These are phyloP conservation scores for Desmophyllum pertusum DNA, from an alignment of 92 coral and sea anemone species.

Conservation along the genomic window DNA sequence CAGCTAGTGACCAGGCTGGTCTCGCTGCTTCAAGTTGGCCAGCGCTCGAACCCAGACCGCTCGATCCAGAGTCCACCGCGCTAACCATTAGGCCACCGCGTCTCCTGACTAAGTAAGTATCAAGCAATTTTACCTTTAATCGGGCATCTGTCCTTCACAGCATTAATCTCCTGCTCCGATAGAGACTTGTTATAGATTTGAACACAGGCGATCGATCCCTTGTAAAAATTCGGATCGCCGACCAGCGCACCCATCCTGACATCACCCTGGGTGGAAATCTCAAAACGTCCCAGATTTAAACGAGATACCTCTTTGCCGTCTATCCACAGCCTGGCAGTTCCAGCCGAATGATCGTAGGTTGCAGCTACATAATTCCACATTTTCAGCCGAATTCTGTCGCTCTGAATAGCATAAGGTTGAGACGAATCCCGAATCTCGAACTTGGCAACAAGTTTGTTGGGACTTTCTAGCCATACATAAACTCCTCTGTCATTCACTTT, in stretches of 20 bases:
- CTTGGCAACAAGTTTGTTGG: constrained; percentile 29
- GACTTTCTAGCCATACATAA: constrained; percentile 28
- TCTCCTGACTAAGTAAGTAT: too few species aligned
- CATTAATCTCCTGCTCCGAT: constrained; percentile 27
- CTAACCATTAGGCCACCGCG: too few species aligned
- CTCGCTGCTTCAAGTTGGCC: too few species aligned
- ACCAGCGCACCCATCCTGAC: constrained; percentile 28
- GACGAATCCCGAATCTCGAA: constrained; percentile 9
- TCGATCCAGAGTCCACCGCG: too few species aligned
- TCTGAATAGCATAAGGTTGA: constrained; percentile 23
- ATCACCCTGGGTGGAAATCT: constrained; percentile 37
- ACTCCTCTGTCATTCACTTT: constrained; percentile 16
- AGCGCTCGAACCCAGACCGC: too few species aligned
- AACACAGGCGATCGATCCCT: constrained; percentile 32
- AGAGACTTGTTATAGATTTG: constrained; percentile 42
- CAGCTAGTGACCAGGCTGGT: too few species aligned
- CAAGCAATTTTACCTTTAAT: constrained; percentile 5
- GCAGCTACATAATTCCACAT: constrained; percentile 47
- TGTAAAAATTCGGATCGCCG: constrained; percentile 22
- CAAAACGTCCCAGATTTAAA: constrained; percentile 17
- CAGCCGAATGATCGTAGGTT: constrained; percentile 28
- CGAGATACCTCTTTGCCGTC: constrained; percentile 25
- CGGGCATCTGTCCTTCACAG: constrained; percentile 41
- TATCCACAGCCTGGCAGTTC: constrained; percentile 29
- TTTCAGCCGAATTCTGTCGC: constrained; percentile 31